Evolutionary conservation across 2,113 vertebrate species (phyloP), one percentile per base, ranked within the genome.

Genomic region (Hemiprocne comata): DNA sequence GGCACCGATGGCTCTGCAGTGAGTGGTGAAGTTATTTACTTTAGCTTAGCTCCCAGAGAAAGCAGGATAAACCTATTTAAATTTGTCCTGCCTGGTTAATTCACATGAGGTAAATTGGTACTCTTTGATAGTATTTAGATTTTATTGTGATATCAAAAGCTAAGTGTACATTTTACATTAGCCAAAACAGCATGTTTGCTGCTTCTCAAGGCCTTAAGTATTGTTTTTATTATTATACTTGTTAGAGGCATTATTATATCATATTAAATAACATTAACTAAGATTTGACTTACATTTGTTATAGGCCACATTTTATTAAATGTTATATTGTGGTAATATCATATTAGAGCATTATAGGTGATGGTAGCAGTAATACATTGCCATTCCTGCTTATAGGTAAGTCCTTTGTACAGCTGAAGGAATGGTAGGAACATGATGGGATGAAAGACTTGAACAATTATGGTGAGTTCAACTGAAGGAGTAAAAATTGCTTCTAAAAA

Each of bases 71-170:
- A 77, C 38, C 51, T n/a, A 44, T 76, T 48, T 77, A 20, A 42
- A 84, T 89, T 88, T 92, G 53, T 92, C 79, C 83, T 92, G 76
- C 89, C 76, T 94, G 69, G 53, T 86, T 96, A 84, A 44, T 42
- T 74, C 38, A 40, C 65, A 60, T 12, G 65, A 92, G 40, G 75
- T 50, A 83, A 90, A 88, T 86, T 44, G 61, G 25, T 83, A 71
- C 42, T 78, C 13, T 87, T 91, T 70, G 55, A 54, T 18, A 55
- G n/a, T 26, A 15, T 65, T 91, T 82, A 40, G 78, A 67, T 88
- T 90, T 88, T 75, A 90, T 90, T 93, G 65, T 64, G 42, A 93
- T 93, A 93, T 88, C 83, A 86, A 48, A 78, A 93, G 46, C 33
- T 36, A 62, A 84, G 42, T n/a, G 11, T 38, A 13, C 57, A 8